Base-by-base conservation (phyloP, 2,888 invertebrate species). In the Cephalotes varians region DNA sequence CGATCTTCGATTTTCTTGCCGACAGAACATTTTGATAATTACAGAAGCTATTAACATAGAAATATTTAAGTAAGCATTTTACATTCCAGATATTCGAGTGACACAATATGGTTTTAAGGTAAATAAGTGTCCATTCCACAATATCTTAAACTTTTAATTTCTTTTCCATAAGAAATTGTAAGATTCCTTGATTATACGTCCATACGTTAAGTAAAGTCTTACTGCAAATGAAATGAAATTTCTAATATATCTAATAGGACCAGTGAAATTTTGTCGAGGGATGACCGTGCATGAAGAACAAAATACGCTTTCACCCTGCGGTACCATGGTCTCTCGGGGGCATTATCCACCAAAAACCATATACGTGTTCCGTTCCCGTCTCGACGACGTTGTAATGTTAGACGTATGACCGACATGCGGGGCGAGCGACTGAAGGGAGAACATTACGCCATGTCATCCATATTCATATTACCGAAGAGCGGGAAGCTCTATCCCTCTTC, bases 361-460 rank as follows among this genome's bases (percentile, higher is more conserved):
- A 83, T 83, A 80, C 80, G 54, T 81, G 80, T 84, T 69, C 74
- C 77, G 71, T 54, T 44, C 44, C 56, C 58, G 62, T 76, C 37
- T 44, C 74, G 28, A 81, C 82, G 40, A 74, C 44, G 58, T 60
- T 25, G 88, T 88, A 88, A 88, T 86, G 88, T 91, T 86, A 91
- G 92, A 92, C 91, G 85, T 88, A 89, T 91, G 92, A 91, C 90
- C 87, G 87, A 91, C 90, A 88, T 84, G 79, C 81, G 49, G 44
- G 10, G 69, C 37, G 74, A 28, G 65, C 47, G 51, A 51, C 60
- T 69, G 54, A 28, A 65, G 84, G 69, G 82, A 44, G 86, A 82
- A 89, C 84, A 85, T 86, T 86, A 85, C 74, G 81, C 74, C 89
- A 91, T 91, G 90, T 90, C 91, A 91, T 92, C 92, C 91, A 90